Conservation (phyloP, 2,797 vertebrate species). For the Hozukius guyotensis region DNA sequence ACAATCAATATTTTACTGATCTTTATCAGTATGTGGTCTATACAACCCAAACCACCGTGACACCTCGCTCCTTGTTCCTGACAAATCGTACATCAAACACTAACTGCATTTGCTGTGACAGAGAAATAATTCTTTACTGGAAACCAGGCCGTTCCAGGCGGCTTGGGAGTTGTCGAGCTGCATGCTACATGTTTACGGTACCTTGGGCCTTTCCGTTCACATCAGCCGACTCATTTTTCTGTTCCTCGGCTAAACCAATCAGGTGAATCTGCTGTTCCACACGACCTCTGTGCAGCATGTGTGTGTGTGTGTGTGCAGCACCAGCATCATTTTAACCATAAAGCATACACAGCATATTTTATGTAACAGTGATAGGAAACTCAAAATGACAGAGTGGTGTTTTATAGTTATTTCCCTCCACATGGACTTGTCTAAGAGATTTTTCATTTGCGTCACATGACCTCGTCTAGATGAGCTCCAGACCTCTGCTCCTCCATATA, state of each 20-base stretch:
- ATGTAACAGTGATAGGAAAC: conserved; percentile 3
- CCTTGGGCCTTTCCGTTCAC: conserved; percentile 55
- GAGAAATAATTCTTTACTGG: conserved; percentile 50
- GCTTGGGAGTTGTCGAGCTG: conserved; percentile 36
- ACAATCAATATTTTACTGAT: neutral
- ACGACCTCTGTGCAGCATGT: neutral
- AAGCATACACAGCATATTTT: neutral
- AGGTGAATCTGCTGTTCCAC: conserved; percentile 46
- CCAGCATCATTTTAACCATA: neutral
- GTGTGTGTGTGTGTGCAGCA: neutral
- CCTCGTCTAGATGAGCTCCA: conserved; percentile 38
- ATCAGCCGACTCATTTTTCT: conserved; percentile 64
- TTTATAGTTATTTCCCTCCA: conserved; percentile 1
- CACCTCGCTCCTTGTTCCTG: neutral
- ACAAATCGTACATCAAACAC: conserved; percentile 29
- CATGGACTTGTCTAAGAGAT: neutral
- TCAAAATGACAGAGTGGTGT: neutral
- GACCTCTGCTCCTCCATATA: conserved; percentile 21
- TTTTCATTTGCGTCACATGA: conserved; percentile 46
- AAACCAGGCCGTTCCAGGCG: conserved; percentile 45
- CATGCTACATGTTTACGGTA: conserved; percentile 47
- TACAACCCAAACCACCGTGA: neutral
- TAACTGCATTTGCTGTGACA: conserved; percentile 9
- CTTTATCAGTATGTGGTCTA: neutral
- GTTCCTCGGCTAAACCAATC: conserved; percentile 61